Evolutionary conservation across 2,888 invertebrate species (phyloP).

Genomic region (Campopleginae sp.): DNA sequence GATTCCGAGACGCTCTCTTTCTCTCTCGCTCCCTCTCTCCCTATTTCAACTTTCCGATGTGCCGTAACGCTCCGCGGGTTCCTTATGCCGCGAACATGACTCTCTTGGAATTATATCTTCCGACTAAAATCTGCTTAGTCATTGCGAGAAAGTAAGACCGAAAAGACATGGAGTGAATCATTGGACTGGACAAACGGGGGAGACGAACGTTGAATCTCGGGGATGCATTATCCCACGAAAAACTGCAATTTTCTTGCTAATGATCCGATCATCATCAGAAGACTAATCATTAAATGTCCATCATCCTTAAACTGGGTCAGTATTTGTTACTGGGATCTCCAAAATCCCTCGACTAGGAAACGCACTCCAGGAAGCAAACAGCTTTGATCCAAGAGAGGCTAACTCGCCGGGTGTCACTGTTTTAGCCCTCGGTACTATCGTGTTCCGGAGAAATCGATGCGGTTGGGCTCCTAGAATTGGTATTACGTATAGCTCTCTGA

Average conservation of each 20-base stretch:
- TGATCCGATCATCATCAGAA: neutral
- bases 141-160: conserved; percentile 68
- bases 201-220: conserved; percentile 21
- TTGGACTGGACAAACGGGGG: neutral
- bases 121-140: conserved; percentile 76
- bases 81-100: conserved; percentile 73
- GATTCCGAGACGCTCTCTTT: conserved; percentile 43
- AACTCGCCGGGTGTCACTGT: conserved; percentile 35
- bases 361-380: conserved; percentile 23
- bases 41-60: conserved; percentile 26
- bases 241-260: neutral
- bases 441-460: conserved; percentile 74
- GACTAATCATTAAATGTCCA: conserved; percentile 11
- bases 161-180: conserved; percentile 45
- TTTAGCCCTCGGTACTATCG: conserved; percentile 36
- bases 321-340: conserved; percentile 5
- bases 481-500: conserved; percentile 67
- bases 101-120: conserved; percentile 72
- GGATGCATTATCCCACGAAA: conserved; percentile 18
- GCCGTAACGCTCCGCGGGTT: conserved; percentile 64
- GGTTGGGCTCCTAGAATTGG: conserved; percentile 72
- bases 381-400: conserved; percentile 35
- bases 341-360: conserved; percentile 27
- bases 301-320: conserved; percentile 1
- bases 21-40: conserved; percentile 34